Evolutionary conservation across 1,140 invertebrate genomes (phyloP), one percentile per base, ranked within the genome.

Genomic region (Himalopsyche phryganea): DNA sequence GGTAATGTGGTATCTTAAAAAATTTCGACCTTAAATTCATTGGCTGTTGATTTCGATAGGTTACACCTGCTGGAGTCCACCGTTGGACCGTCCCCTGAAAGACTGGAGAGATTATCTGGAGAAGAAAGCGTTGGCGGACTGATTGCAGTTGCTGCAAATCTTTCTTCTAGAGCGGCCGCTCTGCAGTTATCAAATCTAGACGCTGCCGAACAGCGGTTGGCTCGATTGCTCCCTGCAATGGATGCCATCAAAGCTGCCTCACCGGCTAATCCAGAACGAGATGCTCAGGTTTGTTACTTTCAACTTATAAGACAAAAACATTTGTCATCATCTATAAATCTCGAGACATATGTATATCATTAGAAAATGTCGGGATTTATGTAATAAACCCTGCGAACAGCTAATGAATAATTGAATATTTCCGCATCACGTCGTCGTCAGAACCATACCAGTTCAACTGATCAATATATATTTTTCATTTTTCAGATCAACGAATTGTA

Each of bases 171-270:
- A 69, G 79, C 90, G 15, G 83, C 86, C 11, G 70, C 94, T n/a
- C 70, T 96, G 47, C 90, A 94, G 66, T 83, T 88, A 0, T 77
- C 80, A 19, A 89, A 94, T 68, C 69, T 96, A 45, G 91, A 94
- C 66, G 84, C 86, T 13, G 85, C 94, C 18, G 92, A 95, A 71
- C 85, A 83, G 1, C 80, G 91, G 50, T 74, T 94, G 32, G 81
- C 83, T 1, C 78, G 83, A 15, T 75, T 96, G 28, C 73, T 86
- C 15, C 81, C 88, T 17, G 89, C 87, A 71, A 85, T 95, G 70
- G 87, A 91, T 53, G 82, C 83, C 17, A 81, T 95, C 54, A 91
- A 82, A 62, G 79, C 84, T 15, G 80, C 82, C 11, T 68, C 80
- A 4, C 67, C 78, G 1, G 81, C 84, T 47, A 88, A 92, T 69